A percentile compares a stretch with the other conserved stretches of the same genome.
Conservation (phyloP, 2,888 invertebrate species). For the Agelastica alni region DNA sequence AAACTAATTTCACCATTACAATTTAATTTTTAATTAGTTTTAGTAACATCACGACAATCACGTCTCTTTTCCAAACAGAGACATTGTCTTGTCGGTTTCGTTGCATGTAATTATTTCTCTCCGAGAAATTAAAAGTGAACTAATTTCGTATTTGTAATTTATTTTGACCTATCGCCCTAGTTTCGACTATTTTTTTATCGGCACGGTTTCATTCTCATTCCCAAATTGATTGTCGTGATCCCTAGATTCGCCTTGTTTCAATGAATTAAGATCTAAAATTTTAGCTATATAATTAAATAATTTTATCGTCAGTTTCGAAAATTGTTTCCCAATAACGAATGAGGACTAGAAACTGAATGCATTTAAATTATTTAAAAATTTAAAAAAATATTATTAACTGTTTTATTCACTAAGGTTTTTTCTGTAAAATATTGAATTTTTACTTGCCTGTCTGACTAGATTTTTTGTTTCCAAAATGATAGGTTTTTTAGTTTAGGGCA, state of each 20-base stretch:
- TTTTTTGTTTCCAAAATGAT: no score
- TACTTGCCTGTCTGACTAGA: no score
- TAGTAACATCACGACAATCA: slow-evolving; percentile 30
- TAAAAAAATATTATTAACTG: no score
- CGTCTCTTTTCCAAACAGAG: slow-evolving; percentile 23
- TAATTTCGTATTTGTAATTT: slow-evolving; percentile 18
- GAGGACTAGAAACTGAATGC: no score
- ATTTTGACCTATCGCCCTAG: slow-evolving; percentile 25
- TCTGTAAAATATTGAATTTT: no score
- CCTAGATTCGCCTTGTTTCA: neutral
- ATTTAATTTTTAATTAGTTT: slow-evolving; percentile 28
- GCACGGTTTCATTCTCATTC: slow-evolving; percentile 1
- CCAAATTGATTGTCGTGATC: neutral
- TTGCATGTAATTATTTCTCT: slow-evolving; percentile 20
- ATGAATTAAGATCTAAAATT: neutral
- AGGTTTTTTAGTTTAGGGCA: no score
- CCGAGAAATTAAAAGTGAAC: slow-evolving; percentile 24
- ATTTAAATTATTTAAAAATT: no score
- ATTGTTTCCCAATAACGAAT: no score
- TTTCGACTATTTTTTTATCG: slow-evolving; percentile 7
- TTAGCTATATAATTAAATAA: no score
- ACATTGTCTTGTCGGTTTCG: slow-evolving; percentile 14
- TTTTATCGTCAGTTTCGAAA: no score
- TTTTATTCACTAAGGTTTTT: no score
- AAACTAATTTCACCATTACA: no score